These are phyloP conservation scores for Pomacea canaliculata DNA, from an alignment of 2,888 invertebrate genomes.

Conservation along the genomic window DNA sequence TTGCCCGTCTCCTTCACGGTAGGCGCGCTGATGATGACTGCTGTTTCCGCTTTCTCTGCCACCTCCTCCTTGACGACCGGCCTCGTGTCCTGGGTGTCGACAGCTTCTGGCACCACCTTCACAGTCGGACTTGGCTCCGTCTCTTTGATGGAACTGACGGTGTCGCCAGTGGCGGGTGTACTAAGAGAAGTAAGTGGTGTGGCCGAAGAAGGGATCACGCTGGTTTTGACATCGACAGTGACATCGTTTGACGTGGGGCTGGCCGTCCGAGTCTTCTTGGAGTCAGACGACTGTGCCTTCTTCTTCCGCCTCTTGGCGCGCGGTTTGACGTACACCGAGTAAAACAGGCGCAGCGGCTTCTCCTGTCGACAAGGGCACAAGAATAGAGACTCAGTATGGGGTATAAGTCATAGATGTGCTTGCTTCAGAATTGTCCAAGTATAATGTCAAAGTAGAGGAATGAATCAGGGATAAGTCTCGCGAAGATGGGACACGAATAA, in stretches of 20 bases:
- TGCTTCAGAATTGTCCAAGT: too few relatives aligned
- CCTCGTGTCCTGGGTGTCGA: too few relatives aligned
- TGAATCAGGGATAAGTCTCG: too few relatives aligned
- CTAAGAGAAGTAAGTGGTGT: neutral
- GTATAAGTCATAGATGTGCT: too few relatives aligned
- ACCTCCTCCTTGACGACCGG: too few relatives aligned
- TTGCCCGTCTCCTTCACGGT: too few relatives aligned
- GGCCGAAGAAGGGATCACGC: neutral
- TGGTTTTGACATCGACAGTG: neutral
- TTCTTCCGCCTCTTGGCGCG: conserved; percentile 31
- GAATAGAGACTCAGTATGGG: too few relatives aligned
- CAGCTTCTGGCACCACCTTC: neutral
- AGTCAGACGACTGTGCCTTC: too few relatives aligned
- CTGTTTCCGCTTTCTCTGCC: neutral
- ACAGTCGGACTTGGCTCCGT: neutral
- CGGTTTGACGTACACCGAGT: conserved; percentile 68
- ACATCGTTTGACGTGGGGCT: neutral
- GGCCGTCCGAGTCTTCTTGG: too few relatives aligned
- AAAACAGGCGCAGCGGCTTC: conserved; percentile 76
- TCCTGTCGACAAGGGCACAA: conserved; percentile 71
- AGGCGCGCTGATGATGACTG: neutral
- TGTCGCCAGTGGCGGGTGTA: neutral
- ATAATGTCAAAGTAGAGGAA: too few relatives aligned
- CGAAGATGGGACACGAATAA: too few relatives aligned
- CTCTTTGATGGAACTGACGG: too few relatives aligned